Evolutionary conservation across 2,113 vertebrate species (phyloP).

Genomic region (Zosterops japonicus): DNA sequence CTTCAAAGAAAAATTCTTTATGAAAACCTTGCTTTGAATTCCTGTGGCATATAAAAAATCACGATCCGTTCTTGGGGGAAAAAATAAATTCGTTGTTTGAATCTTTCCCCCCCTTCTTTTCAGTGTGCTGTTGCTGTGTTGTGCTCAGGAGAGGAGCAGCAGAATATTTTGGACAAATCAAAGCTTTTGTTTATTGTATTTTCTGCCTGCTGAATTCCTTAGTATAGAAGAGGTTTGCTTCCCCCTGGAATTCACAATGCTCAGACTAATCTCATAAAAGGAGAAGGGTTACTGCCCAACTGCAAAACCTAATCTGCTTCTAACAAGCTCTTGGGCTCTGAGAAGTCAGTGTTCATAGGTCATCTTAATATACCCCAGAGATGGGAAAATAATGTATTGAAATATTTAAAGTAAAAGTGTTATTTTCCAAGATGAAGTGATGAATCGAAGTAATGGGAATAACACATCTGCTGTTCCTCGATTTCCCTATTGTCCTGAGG

Average conservation of each 20-base stretch:
- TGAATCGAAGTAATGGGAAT: neutral
- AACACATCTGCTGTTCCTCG: neutral
- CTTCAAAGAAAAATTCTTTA: neutral
- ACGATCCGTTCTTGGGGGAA: neutral
- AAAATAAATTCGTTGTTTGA: neutral
- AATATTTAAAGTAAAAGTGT: neutral
- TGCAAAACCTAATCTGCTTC: neutral
- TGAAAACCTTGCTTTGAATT: neutral
- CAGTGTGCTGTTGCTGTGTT: neutral
- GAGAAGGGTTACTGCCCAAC: neutral
- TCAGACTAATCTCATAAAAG: neutral
- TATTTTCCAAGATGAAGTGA: neutral
- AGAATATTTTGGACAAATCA: neutral
- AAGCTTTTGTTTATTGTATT: neutral
- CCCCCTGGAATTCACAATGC: neutral
- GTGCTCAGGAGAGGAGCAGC: neutral
- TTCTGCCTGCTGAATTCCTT: neutral
- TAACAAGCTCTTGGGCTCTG: neutral
- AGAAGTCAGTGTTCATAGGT: neutral
- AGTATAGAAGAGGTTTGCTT: neutral
- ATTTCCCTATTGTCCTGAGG: neutral
- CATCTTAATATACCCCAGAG: neutral
- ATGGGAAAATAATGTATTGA: neutral
- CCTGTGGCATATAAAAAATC: neutral
- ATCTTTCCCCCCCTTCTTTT: neutral